phyloP scores from a whole-genome alignment of 2,113 vertebrate genomes.

The Malurus elegans region DNA sequence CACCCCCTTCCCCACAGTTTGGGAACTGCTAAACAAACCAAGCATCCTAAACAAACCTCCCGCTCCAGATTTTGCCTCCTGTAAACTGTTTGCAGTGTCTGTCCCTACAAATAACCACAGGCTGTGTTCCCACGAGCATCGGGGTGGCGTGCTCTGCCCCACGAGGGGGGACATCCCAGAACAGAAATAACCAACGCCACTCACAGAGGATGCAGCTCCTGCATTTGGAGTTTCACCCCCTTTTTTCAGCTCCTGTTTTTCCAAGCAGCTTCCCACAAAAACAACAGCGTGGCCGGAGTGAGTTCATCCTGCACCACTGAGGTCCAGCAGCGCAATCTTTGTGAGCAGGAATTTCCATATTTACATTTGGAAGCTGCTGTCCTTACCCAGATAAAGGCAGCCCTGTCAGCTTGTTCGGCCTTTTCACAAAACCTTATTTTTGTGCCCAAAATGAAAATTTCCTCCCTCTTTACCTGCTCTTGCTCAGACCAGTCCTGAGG shows the following conservation, averaged over 20 bases:
- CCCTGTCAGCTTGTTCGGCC: background rate
- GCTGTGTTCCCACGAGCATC: rapidly evolving
- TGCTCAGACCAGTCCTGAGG: background rate
- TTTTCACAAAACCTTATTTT: rapidly evolving
- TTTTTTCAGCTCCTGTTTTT: background rate
- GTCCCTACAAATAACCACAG: rapidly evolving
- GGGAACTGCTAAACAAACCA: background rate
- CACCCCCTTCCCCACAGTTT: background rate
- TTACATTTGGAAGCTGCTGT: background rate
- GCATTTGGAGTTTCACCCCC: background rate
- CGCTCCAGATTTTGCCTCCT: background rate
- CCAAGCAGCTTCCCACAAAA: background rate
- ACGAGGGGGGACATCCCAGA: rapidly evolving
- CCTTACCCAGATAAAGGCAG: background rate
- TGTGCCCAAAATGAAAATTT: background rate
- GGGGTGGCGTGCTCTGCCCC: background rate
- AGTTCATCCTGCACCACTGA: background rate
- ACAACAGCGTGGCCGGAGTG: rapidly evolving
- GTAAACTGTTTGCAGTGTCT: background rate
- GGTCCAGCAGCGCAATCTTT: background rate
- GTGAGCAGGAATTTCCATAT: background rate
- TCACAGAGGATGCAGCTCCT: background rate
- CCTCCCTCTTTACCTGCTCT: background rate
- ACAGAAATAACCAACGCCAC: rapidly evolving
- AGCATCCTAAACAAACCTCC: background rate